Evolutionary conservation across 2,797 vertebrate genomes (phyloP).

Genomic region (Hoplostethus atlanticus): DNA sequence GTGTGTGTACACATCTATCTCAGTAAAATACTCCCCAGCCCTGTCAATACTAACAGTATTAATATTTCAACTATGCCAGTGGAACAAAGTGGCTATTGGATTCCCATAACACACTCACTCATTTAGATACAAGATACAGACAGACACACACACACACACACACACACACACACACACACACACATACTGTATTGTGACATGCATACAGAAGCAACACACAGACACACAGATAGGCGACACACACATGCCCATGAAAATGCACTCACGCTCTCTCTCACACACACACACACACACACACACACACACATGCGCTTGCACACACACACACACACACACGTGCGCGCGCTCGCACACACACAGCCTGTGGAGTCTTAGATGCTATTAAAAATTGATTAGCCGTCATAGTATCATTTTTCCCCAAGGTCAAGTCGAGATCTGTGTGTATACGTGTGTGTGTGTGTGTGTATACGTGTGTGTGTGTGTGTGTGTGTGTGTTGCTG

Average conservation of each 20-base stretch:
- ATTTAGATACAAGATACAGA: conserved; percentile 65
- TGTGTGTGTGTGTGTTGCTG: conserved; percentile 40
- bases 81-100: conserved; percentile 68
- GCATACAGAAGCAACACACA: conserved; percentile 31
- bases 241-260: conserved; percentile 35
- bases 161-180: conserved; percentile 28
- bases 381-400: conserved; percentile 86
- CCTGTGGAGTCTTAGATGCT: conserved; percentile 72
- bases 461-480: conserved; percentile 12
- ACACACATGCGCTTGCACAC: conserved; percentile 44
- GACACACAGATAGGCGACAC: conserved; percentile 42
- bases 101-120: conserved; percentile 66
- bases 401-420: conserved; percentile 77
- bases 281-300: conserved; percentile 3
- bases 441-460: conserved; percentile 12
- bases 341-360: conserved; percentile 52
- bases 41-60: conserved; percentile 63
- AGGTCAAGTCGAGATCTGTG: conserved; percentile 76
- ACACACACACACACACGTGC: not conserved
- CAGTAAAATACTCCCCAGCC: conserved; percentile 13
- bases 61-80: conserved; percentile 74
- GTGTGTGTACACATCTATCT: conserved; percentile 3
- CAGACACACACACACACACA: conserved; percentile 42
- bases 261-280: conserved; percentile 41
- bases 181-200: not conserved